phyloP scores from a whole-genome alignment of 2,888 invertebrate genomes.

The Zhengitettix transpicula region DNA sequence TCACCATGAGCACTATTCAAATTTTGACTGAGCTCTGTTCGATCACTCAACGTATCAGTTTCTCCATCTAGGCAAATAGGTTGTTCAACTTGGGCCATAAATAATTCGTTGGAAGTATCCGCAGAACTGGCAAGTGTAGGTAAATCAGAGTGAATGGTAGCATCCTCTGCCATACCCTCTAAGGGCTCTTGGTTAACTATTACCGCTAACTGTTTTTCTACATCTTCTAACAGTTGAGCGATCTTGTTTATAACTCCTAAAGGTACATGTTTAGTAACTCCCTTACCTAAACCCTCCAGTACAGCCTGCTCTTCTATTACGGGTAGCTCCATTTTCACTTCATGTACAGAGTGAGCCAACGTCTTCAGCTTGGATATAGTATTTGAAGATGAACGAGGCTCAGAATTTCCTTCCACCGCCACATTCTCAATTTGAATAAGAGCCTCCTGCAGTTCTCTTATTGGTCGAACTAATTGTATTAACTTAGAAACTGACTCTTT shows the following conservation, averaged over 20 bases:
- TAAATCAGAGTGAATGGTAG: constrained; percentile 7
- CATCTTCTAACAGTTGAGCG: too few species aligned
- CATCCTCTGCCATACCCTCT: constrained; percentile 2
- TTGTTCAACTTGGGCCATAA: too few species aligned
- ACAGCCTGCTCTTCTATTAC: neutral
- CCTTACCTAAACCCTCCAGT: neutral
- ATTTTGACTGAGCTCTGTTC: too few species aligned
- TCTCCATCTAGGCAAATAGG: too few species aligned
- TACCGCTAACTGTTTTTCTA: too few species aligned
- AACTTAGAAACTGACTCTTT: too few species aligned
- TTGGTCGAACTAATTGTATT: constrained; percentile 17
- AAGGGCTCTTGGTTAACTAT: neutral
- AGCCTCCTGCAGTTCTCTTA: constrained; percentile 19
- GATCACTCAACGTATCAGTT: too few species aligned
- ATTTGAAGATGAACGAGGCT: too few species aligned
- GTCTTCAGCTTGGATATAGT: neutral
- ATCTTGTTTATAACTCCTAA: too few species aligned
- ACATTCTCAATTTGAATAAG: constrained; percentile 10
- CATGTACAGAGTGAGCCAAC: constrained; percentile 3
- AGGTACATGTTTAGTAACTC: too few species aligned
- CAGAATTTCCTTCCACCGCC: neutral
- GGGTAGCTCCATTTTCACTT: neutral
- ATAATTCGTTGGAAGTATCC: neutral
- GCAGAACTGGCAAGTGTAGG: constrained; percentile 7
- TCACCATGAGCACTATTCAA: too few species aligned